phyloP scores from a whole-genome alignment of 64 coral and sea anemone genomes.

The Exaiptasia diaphana region DNA sequence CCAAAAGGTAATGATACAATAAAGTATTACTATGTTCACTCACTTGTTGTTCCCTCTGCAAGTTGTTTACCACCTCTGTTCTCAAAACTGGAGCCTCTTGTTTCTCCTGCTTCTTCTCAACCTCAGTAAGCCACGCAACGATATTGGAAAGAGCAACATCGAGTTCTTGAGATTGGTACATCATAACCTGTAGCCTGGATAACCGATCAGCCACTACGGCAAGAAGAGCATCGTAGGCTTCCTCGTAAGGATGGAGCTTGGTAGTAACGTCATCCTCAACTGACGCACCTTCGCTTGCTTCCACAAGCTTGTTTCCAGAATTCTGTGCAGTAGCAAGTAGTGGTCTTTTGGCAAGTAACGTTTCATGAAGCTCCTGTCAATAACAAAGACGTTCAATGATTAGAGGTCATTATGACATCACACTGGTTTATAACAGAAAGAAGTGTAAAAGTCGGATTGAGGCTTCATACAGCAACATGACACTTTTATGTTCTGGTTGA shows the following conservation, averaged over 20 bases:
- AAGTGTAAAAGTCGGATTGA: not conserved
- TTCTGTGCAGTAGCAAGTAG: constrained; percentile 64
- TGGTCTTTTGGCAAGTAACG: constrained; percentile 55
- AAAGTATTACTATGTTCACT: no score
- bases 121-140: constrained; percentile 66
- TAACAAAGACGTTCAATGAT: no score
- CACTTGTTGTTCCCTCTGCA: constrained; percentile 77
- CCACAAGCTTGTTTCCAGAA: constrained; percentile 60
- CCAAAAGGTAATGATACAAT: no score
- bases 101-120: constrained; percentile 56
- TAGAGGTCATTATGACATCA: no score
- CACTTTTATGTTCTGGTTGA: no score
- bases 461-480: no score
- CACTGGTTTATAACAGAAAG: no score
- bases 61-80: constrained; percentile 53
- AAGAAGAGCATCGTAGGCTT: constrained; percentile 69
- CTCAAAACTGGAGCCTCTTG: constrained; percentile 63
- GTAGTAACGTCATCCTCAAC: constrained; percentile 45
- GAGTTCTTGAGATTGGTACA: constrained; percentile 69
- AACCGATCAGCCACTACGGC: constrained; percentile 69
- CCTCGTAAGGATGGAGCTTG: constrained; percentile 67
- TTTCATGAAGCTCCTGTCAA: constrained; percentile 58
- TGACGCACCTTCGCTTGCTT: constrained; percentile 43
- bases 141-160: constrained; percentile 64
- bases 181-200: constrained; percentile 57